A percentile compares a stretch with the other conserved stretches of the same genome.
phyloP scores from a whole-genome alignment of 1,140 invertebrate genomes.

The Drosophila pseudoananassae region DNA sequence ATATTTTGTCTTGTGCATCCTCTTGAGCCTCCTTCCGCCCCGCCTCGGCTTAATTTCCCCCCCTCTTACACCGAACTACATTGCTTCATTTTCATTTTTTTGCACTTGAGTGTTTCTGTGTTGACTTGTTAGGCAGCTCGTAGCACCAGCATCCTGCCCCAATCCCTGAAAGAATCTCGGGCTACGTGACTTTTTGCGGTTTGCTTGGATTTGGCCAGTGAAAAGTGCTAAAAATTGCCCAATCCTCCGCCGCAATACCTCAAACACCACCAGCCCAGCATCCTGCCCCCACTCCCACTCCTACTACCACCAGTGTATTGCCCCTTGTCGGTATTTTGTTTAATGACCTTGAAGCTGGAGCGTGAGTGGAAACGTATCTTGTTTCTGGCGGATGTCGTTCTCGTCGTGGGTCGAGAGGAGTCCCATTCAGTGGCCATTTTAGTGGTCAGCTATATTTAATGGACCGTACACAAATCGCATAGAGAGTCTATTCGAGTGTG shows the following conservation, averaged over 20 bases:
- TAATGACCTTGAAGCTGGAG: constrained; percentile 70
- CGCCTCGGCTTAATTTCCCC: neutral
- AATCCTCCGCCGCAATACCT: constrained; percentile 27
- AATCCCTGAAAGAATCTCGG: constrained; percentile 43
- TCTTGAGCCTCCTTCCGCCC: neutral
- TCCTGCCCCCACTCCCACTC: neutral
- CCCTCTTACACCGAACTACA: constrained; percentile 27
- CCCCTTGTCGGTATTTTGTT: constrained; percentile 51
- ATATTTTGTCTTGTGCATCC: constrained; percentile 17
- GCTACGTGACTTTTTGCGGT: constrained; percentile 80
- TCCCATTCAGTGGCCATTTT: constrained; percentile 15
- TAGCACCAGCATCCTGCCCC: constrained; percentile 37
- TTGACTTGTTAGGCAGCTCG: constrained; percentile 65
- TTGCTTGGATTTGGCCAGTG: constrained; percentile 71
- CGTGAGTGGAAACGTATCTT: constrained; percentile 60
- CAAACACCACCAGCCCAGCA: neutral
- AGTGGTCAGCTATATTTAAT: constrained; percentile 64
- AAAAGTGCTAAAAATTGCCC: constrained; percentile 77
- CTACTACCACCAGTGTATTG: neutral
- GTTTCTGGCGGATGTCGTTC: constrained; percentile 51
- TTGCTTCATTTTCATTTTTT: constrained; percentile 62
- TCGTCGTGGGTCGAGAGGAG: constrained; percentile 3
- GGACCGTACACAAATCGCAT: constrained; percentile 28
- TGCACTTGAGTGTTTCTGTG: constrained; percentile 69
- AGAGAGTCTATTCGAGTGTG: constrained; percentile 14